phyloP scores from a whole-genome alignment of 2,113 vertebrate genomes.

The Macquaria australasica region DNA sequence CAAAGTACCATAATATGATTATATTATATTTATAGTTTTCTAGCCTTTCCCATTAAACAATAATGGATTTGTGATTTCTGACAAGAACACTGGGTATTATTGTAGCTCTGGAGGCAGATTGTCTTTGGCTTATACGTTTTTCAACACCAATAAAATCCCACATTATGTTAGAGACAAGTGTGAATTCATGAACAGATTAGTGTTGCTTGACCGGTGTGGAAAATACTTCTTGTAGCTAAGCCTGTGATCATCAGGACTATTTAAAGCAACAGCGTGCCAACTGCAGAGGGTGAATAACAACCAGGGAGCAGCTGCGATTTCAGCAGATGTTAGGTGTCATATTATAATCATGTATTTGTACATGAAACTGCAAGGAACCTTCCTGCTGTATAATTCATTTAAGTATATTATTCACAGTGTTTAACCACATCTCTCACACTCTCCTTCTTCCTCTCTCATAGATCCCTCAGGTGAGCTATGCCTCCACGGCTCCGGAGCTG shows the following conservation, averaged over 20 bases:
- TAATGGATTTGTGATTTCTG: conserved; percentile 26
- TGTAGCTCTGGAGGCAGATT: conserved; percentile 27
- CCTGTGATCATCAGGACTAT: conserved; percentile 52
- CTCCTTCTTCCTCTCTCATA: conserved; percentile 58
- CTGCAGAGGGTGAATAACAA: conserved; percentile 37
- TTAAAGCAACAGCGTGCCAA: conserved; percentile 52
- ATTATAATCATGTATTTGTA: conserved; percentile 20
- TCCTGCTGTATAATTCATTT: conserved; percentile 9
- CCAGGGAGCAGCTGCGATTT: conserved; percentile 28
- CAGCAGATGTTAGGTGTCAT: conserved; percentile 60
- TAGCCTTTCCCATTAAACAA: neutral
- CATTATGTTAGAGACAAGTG: conserved; percentile 48
- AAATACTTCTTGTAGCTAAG: conserved; percentile 10
- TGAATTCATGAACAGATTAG: conserved; percentile 55
- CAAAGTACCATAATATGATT: neutral
- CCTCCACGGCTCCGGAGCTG: conserved; percentile 95
- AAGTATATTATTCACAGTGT: neutral
- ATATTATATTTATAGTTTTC: conserved; percentile 11
- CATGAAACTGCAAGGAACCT: neutral
- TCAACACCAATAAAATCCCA: conserved; percentile 31
- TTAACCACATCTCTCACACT: conserved; percentile 9
- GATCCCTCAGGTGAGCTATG: conserved; percentile 98
- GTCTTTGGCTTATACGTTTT: conserved; percentile 33
- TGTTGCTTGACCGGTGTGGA: conserved; percentile 57
- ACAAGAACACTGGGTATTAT: conserved; percentile 42